Evolutionary conservation across 2,888 invertebrate genomes (phyloP), one percentile per base, ranked within the genome.

Genomic region (Bellardia bayeri): DNA sequence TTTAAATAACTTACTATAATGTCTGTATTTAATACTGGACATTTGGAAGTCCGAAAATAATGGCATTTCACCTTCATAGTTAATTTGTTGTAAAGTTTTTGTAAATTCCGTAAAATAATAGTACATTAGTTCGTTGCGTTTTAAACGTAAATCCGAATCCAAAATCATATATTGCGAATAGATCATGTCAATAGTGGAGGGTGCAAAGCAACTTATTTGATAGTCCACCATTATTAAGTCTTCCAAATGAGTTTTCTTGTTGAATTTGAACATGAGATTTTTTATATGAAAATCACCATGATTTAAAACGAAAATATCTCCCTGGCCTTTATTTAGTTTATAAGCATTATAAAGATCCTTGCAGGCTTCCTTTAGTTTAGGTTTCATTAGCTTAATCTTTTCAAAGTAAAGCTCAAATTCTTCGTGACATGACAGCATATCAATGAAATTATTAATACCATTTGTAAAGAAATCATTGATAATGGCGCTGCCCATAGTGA

Each of bases 221-320:
- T 82, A 89, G n/a, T 89, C 90, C 30, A 89, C 71, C 88, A 88
- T 82, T 8, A 85, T 69, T 23, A 82, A 45, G 71, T 85, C 82
- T 33, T 79, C 74, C 76, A 84, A 56, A 23, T 83, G 40, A 11
- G 33, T 58, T n/a, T 74, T 45, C 33, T 89, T 71, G 14, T 68
- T 54, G 9, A 89, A 82, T 68, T 89, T 90, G 30, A 91, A 91
- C 91, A 92, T 91, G 56, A 92, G 79, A 49, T 92, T 92, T 33
- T 90, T 90, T 3, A 83, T 68, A 81, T 92, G 92, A 49, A 92
- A 91, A 76, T 92, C 92, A 0, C 92, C 92, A 81, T 92, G 92
- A 66, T 89, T 90, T 0, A 92, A 89, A 0, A 91, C 91, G 42
- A 90, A 91, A 54, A 87, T 84, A 61, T 87, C 84, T 2, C 56